Evolutionary conservation across 2,888 invertebrate species (phyloP), one percentile per base, ranked within the genome.

Genomic region (Euzetes globulus): DNA sequence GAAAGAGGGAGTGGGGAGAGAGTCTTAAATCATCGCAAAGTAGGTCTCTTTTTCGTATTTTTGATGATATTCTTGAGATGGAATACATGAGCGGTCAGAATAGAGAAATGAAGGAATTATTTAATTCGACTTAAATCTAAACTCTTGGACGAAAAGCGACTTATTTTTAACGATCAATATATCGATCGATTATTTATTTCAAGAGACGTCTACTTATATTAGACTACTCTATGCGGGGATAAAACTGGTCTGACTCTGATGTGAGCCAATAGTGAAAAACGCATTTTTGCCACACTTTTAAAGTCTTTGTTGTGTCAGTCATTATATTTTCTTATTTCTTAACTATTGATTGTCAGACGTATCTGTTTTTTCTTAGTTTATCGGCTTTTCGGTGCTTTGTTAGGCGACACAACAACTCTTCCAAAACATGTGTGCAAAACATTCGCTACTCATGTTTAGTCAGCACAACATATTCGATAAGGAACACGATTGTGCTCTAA

Each of bases 121-220:
- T 70, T 70, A 70, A 65, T 65, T 33, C 5, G 15, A 58, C 1
- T 41, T 65, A 29, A 65, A 5, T 41, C 27, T 19, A 25, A 70
- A 47, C 13, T 22, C 27, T 9, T 1, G 11, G 13, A 11, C 25
- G 11, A 70, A 17, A 17, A n/a, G 17, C 7, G 22, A 22, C 19
- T 70, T 70, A 70, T 70, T 70, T 70, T 47, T 25, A 63, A 15
- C 3, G 13, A 70, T 70, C 70, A 25, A 70, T 70, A 70, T 70
- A 70, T 70, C 27, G 68, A 68, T 68, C 68, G 70, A 7, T 70
- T 70, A 70, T 47, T 70, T 70, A 70, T 70, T 70, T 70, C 45
- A 70, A 25, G 70, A 47, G 70, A 70, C 47, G 41, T 70, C 70
- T 70, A 70, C 47, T 70, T 70, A 70, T 45, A 47, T 45, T 70